phyloP scores from a whole-genome alignment of 2,797 vertebrate species.

The Clamator glandarius region DNA sequence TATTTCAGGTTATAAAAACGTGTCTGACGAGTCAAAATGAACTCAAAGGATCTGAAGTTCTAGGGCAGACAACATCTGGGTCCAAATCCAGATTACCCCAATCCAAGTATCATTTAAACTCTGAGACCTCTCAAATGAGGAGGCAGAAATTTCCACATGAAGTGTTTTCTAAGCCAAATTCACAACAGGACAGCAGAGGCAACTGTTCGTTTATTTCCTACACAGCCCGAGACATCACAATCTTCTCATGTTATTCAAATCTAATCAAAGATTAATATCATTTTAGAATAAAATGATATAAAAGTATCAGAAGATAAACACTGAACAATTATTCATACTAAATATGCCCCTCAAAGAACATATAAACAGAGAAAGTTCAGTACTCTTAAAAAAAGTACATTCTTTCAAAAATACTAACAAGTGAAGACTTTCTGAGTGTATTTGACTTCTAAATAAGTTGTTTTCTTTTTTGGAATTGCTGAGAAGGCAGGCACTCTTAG shows the following conservation, averaged over 20 bases:
- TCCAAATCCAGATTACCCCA: background rate
- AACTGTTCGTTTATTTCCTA: background rate
- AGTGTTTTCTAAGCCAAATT: constrained; percentile 3
- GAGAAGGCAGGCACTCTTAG: constrained; percentile 45
- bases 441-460: constrained; percentile 51
- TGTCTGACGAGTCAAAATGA: constrained; percentile 9
- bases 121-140: background rate
- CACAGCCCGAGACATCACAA: constrained; percentile 18
- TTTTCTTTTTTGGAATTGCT: constrained; percentile 63
- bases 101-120: background rate
- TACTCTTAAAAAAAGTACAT: background rate
- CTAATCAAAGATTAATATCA: constrained; percentile 60
- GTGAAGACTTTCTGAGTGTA: constrained; percentile 13
- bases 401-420: constrained; percentile 36
- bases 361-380: background rate
- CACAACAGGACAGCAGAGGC: background rate
- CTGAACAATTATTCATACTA: constrained; percentile 4
- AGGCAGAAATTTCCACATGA: constrained; percentile 30
- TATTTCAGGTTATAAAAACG: constrained; percentile 40
- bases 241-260: constrained; percentile 52
- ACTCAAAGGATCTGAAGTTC: background rate
- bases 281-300: constrained; percentile 42
- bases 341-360: constrained; percentile 15
- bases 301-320: constrained; percentile 49
- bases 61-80: background rate